Base-by-base conservation (phyloP, 2,113 vertebrate genomes). In the Prinia subflava region DNA sequence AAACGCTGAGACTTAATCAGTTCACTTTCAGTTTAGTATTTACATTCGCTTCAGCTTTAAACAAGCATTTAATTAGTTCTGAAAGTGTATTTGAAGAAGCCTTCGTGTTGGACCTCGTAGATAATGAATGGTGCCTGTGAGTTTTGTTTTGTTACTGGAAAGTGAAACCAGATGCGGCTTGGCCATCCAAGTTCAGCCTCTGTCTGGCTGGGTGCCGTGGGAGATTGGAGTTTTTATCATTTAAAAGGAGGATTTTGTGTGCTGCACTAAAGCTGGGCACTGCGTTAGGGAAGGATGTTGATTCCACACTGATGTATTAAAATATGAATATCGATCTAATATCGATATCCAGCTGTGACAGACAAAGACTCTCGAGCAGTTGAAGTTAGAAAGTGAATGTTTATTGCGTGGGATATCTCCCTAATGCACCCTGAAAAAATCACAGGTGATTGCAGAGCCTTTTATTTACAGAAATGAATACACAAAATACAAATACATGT, bases 141-240 rank as follows among this genome's bases (percentile, higher is more conserved):
- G 30, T 90, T 81, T 70, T 68, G 69, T 83, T 88, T 85, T 86
- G 74, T 57, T 84, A 11, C 18, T 42, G 89, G 24, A 44, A 95
- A 97, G 92, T 94, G 92, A 92, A 97, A 94, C 27, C 94, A 95
- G 94, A 74, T 84, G 95, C 89, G 27, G 47, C 14, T 41, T 62
- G 0, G 3, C 88, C 67, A 21, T 90, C 74, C 75, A 33, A 63
- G 84, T 4, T 15, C 60, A 41, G 82, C 49, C 60, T 30, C 21
- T 23, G 9, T 33, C 69, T 85, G 87, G 82, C 87, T 13, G 76
- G 4, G 3, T 6, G 87, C 91, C 23, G 0, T 15, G 64, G n/a
- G 27, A 63, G 71, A 79, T 30, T 4, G 24, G 30, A 17, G 1
- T 4, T 47, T 47, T 60, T 91, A 35, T 89, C 68, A 5, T 62